Base-by-base conservation (phyloP, 2,797 vertebrate genomes). In the Otolemur crassicaudatus region DNA sequence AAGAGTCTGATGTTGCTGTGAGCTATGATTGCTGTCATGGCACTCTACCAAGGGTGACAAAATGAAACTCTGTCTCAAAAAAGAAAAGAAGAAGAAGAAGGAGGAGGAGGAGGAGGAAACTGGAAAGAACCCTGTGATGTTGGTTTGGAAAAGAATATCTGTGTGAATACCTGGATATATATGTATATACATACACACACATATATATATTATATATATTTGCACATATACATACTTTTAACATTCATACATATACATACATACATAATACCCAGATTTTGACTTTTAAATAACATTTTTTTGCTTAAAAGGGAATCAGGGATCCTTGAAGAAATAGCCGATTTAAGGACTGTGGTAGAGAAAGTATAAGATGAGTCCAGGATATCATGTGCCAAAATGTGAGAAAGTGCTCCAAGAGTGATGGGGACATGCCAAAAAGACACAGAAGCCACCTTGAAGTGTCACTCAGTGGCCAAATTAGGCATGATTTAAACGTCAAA, bases 251-350 rank as follows among this genome's bases (percentile, higher is more conserved):
- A 37, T 23, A 67, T 16, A 56, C 5, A 11, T 23, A 83, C 46
- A 79, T 22, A 22, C 14, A 2, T 89, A 67, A 31, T 27, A 93
- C 4, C 19, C 63, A 85, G 31, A 85, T 82, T 96, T 93, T 73
- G 16, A 13, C 46, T 91, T 69, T 65, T 73, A 77, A 80, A 22
- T 88, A 93, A 46, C 1, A 29, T 56, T 84, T 93, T 93, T 93
- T 37, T 37, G 43, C 31, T 84, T 31, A 46, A 40, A 89, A 43
- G 83, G 37, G 46, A 88, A 53, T 3, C 9, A 85, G 31, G 10
- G 37, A 31, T 34, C 61, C 37, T 77, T 49, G 61, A 53, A 91
- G 20, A 79, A 79, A 95, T 70, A 43, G 3, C 17, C 58, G 34
- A 69, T 87, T 94, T 79, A 13, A 88, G 27, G 65, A 46, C 20